phyloP scores from a whole-genome alignment of 2,888 invertebrate genomes.

The Allophyes oxyacanthae region DNA sequence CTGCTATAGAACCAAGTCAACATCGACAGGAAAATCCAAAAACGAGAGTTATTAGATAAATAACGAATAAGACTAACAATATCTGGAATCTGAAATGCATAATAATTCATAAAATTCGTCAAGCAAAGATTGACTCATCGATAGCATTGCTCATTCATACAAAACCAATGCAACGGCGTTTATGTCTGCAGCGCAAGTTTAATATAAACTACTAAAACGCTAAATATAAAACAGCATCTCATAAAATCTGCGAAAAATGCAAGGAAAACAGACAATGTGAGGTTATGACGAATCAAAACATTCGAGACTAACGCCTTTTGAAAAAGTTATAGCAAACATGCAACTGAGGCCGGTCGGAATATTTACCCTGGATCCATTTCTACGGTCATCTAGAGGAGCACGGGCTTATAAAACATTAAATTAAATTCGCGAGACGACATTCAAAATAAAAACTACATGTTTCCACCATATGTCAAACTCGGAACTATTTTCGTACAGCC shows the following conservation, averaged over 20 bases:
- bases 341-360: slow-evolving; percentile 63
- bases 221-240: slow-evolving; percentile 47
- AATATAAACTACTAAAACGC: slow-evolving; percentile 28
- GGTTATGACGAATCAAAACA: slow-evolving; percentile 85
- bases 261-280: slow-evolving; percentile 65
- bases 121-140: slow-evolving; percentile 25
- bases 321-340: slow-evolving; percentile 59
- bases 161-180: slow-evolving; percentile 22
- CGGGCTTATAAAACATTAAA: slow-evolving; percentile 69
- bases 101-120: background rate
- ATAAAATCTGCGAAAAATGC: slow-evolving; percentile 54
- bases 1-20: slow-evolving; percentile 33
- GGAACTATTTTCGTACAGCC: slow-evolving; percentile 83
- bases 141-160: slow-evolving; percentile 31
- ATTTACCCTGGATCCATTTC: slow-evolving; percentile 86
- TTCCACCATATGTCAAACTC: slow-evolving; percentile 87
- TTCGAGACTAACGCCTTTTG: slow-evolving; percentile 58
- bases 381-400: slow-evolving; percentile 72
- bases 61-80: background rate
- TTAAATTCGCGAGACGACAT: slow-evolving; percentile 79
- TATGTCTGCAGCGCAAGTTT: slow-evolving; percentile 10
- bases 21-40: background rate
- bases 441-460: slow-evolving; percentile 87
- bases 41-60: too few species aligned
- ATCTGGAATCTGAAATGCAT: background rate